phyloP scores from a whole-genome alignment of 2,113 vertebrate species.

The Isurus oxyrinchus region DNA sequence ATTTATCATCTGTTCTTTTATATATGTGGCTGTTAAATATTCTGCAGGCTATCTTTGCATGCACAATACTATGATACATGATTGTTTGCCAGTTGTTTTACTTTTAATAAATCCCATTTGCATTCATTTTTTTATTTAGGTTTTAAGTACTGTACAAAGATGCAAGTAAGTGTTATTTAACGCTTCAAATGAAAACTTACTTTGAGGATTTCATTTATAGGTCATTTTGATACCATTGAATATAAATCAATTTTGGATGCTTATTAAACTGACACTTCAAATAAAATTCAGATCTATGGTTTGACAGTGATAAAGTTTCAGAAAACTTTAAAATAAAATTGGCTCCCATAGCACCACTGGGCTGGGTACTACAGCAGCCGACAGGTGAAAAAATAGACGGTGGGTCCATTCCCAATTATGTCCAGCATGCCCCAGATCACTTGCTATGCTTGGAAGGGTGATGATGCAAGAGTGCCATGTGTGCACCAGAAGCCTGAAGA shows the following conservation, averaged over 20 bases:
- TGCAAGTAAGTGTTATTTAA: constrained; percentile 16
- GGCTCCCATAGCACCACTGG: too few relatives aligned
- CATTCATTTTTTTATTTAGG: neutral
- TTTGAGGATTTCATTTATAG: neutral
- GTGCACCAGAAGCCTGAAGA: neutral
- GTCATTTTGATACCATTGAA: neutral
- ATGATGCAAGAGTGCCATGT: neutral
- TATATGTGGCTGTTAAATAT: neutral
- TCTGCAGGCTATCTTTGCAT: neutral
- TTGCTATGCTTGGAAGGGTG: neutral
- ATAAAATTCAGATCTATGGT: neutral
- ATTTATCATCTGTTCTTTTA: neutral
- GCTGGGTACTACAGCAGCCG: too few relatives aligned
- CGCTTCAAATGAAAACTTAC: neutral
- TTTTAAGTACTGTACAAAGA: neutral
- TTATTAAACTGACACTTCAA: constrained; percentile 24
- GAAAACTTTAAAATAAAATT: neutral
- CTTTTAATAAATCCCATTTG: neutral
- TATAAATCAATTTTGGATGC: neutral
- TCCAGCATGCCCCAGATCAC: neutral
- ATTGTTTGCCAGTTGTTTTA: neutral
- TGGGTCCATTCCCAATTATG: neutral
- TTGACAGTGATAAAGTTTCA: neutral
- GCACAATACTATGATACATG: neutral
- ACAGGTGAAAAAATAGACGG: neutral